phyloP scores from a whole-genome alignment of 1,140 invertebrate species.

The Arctopsyche grandis region DNA sequence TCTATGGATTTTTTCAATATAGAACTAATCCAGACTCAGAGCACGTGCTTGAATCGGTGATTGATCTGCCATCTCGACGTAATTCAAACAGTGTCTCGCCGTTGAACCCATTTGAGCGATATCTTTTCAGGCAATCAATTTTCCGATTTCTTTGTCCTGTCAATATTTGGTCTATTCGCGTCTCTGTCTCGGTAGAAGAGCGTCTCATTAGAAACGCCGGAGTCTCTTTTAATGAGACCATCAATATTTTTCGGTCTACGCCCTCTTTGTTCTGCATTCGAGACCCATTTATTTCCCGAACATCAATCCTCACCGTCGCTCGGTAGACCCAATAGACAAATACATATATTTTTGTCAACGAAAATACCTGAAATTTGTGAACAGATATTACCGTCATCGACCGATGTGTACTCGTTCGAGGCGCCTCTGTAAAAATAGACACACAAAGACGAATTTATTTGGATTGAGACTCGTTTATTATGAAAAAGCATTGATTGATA shows the following conservation, averaged over 20 bases:
- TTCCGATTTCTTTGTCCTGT: constrained; percentile 1
- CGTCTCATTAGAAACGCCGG: not conserved
- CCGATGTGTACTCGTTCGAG: too few species aligned
- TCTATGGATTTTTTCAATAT: too few species aligned
- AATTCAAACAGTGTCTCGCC: not conserved
- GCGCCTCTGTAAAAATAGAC: too few species aligned
- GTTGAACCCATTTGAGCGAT: not conserved
- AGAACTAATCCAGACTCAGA: too few species aligned
- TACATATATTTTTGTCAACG: not conserved
- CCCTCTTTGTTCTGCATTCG: not conserved
- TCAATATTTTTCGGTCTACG: not conserved
- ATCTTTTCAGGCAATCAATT: not conserved
- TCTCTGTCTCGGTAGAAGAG: not conserved
- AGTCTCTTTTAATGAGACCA: constrained; percentile 1
- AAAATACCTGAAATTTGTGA: too few species aligned
- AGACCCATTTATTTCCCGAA: not conserved
- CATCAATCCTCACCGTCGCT: not conserved
- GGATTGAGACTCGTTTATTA: too few species aligned
- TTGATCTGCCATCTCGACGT: not conserved
- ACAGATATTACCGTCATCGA: too few species aligned
- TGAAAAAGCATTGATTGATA: too few species aligned
- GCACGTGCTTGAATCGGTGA: not conserved
- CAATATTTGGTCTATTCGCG: not conserved
- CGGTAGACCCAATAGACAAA: not conserved
- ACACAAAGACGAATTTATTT: too few species aligned